Conservation (phyloP, 2,888 invertebrate species). For the Embidobia sp. region DNA sequence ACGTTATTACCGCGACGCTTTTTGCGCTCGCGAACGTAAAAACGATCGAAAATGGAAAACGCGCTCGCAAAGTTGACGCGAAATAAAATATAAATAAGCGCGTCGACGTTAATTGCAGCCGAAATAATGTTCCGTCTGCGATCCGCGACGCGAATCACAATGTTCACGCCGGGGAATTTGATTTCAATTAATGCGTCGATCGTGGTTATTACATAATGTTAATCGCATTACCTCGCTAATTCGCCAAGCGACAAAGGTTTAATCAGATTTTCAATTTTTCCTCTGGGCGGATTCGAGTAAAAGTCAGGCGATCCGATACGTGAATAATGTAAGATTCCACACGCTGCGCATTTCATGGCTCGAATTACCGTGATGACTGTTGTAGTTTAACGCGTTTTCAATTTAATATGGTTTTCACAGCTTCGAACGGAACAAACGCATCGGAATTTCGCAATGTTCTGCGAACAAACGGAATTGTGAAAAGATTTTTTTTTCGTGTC, state of each 20-base stretch:
- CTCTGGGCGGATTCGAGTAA: too few species aligned
- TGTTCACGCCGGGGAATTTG: conserved; percentile 45
- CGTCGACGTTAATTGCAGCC: conserved; percentile 25
- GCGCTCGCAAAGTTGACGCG: neutral
- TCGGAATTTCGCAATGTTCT: too few species aligned
- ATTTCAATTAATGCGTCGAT: conserved; percentile 56
- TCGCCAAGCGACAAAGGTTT: conserved; percentile 39
- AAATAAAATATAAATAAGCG: conserved; percentile 38
- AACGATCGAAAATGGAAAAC: conserved; percentile 1
- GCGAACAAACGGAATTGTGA: too few species aligned
- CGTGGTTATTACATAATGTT: conserved; percentile 57
- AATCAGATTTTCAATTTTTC: conserved; percentile 44
- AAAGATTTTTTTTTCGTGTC: too few species aligned
- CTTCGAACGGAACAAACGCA: too few species aligned
- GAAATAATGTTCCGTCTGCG: conserved; percentile 33
- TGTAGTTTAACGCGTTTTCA: too few species aligned
- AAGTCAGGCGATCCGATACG: too few species aligned
- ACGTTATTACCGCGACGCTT: conserved; percentile 6
- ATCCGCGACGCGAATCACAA: conserved; percentile 21
- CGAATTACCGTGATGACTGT: too few species aligned
- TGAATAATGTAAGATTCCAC: too few species aligned
- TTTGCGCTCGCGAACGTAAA: neutral
- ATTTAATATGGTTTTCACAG: too few species aligned
- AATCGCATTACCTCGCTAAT: conserved; percentile 58
- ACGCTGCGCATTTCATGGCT: too few species aligned